Evolutionary conservation across 2,888 invertebrate genomes (phyloP).

Genomic region (Dynastes maya): DNA sequence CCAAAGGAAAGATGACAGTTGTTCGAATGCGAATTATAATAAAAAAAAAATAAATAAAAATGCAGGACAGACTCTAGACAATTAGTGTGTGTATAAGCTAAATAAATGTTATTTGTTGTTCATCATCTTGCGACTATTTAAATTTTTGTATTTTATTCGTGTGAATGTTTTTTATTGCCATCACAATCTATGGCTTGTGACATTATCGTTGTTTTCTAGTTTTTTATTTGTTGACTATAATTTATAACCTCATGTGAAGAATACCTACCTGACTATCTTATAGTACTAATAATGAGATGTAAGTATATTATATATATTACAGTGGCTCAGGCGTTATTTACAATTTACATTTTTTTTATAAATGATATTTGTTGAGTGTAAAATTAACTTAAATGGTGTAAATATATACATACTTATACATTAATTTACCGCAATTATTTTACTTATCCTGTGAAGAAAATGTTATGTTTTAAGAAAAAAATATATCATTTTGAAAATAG

Average conservation of each 20-base stretch:
- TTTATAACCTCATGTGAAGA: conserved; percentile 52
- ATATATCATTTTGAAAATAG: conserved; percentile 50
- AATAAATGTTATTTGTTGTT: conserved; percentile 66
- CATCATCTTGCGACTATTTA: conserved; percentile 63
- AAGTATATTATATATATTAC: conserved; percentile 51
- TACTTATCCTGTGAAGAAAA: conserved; percentile 48
- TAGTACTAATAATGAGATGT: conserved; percentile 54
- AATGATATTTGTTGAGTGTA: conserved; percentile 57
- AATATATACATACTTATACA: conserved; percentile 55
- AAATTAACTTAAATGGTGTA: conserved; percentile 55
- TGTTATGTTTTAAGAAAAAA: conserved; percentile 48
- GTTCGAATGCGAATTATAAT: conserved; percentile 43
- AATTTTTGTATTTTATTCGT: conserved; percentile 62
- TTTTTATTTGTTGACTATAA: conserved; percentile 55
- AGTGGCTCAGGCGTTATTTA: conserved; percentile 57
- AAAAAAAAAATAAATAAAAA: conserved; percentile 24
- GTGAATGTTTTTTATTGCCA: conserved; percentile 59
- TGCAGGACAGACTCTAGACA: conserved; percentile 43
- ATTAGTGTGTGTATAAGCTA: conserved; percentile 63
- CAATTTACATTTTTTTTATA: conserved; percentile 55
- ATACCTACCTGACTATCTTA: conserved; percentile 55
- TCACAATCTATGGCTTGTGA: conserved; percentile 60
- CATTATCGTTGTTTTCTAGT: conserved; percentile 52
- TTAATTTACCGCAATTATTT: conserved; percentile 51
- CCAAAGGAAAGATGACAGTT: conserved; percentile 24